Conservation (phyloP, 1,140 invertebrate genomes). For the Myzus persicae region DNA sequence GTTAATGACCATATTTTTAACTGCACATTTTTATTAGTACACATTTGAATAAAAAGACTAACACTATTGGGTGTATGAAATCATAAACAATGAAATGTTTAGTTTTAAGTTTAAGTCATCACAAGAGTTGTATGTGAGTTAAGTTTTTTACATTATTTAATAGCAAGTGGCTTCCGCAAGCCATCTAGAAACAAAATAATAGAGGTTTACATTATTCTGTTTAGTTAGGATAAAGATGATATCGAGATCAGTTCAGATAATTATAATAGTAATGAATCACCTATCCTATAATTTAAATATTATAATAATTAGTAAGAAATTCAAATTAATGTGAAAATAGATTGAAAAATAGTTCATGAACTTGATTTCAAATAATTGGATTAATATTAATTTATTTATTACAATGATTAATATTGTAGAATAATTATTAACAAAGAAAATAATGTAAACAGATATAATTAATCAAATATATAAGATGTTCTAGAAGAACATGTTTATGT, state of each 20-base stretch:
- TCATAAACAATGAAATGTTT: background rate
- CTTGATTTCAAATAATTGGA: too few relatives aligned
- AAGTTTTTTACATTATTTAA: background rate
- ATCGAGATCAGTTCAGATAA: too few relatives aligned
- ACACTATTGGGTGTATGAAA: background rate
- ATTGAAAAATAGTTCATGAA: too few relatives aligned
- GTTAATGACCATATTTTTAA: background rate
- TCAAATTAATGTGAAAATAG: too few relatives aligned
- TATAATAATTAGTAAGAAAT: too few relatives aligned
- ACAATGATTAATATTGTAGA: background rate
- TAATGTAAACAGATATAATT: background rate
- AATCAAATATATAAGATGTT: background rate
- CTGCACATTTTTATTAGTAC: background rate
- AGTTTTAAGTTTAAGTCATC: background rate
- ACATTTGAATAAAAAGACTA: background rate
- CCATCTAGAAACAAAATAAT: background rate
- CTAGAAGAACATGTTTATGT: background rate
- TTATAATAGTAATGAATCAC: background rate
- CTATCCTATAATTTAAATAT: background rate
- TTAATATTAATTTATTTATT: too few relatives aligned
- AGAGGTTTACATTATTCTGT: background rate
- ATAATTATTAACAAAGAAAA: background rate
- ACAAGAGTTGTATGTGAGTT: background rate
- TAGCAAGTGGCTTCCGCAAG: background rate
- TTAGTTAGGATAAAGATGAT: too few relatives aligned